phyloP scores from a whole-genome alignment of 2,888 invertebrate species.

The Drosophila phalerata region DNA sequence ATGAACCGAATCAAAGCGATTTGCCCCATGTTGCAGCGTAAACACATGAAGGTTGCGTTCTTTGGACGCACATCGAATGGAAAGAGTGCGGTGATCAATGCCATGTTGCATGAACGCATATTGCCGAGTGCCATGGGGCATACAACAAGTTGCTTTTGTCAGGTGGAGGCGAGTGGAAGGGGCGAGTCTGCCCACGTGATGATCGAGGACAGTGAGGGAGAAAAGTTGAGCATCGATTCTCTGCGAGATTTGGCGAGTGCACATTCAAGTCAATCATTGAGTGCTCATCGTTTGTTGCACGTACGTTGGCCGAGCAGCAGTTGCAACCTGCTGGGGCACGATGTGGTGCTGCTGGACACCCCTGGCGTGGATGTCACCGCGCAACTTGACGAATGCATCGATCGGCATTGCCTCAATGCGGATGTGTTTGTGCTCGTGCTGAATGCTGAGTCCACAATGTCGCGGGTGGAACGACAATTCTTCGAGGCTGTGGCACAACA shows the following conservation, averaged over 20 bases:
- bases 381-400: slow-evolving; percentile 99
- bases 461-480: slow-evolving; percentile 99
- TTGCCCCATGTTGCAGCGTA: slow-evolving; percentile 95
- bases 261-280: slow-evolving; percentile 94
- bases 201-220: slow-evolving; percentile 90
- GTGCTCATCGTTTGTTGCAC: slow-evolving; percentile 93
- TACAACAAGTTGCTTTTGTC: slow-evolving; percentile 99
- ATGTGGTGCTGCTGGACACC: slow-evolving; percentile 99
- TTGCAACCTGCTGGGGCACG: slow-evolving; percentile 96
- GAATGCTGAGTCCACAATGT: slow-evolving; percentile 99
- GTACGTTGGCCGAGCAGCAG: slow-evolving; percentile 91
- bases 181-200: slow-evolving; percentile 93
- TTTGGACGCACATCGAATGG: slow-evolving; percentile 97
- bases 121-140: slow-evolving; percentile 99
- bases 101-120: slow-evolving; percentile 98
- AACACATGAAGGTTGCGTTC: slow-evolving; percentile 97
- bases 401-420: slow-evolving; percentile 99
- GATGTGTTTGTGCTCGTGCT: slow-evolving; percentile 99
- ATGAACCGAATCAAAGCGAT: slow-evolving; percentile 95
- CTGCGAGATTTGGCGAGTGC: slow-evolving; percentile 95
- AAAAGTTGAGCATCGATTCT: slow-evolving; percentile 87
- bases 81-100: slow-evolving; percentile 99
- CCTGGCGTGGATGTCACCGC: slow-evolving; percentile 99
- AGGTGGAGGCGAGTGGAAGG: slow-evolving; percentile 92
- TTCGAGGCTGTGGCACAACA: slow-evolving; percentile 98